Conservation (phyloP, 2,113 vertebrate species). For the Zosterops borbonicus region DNA sequence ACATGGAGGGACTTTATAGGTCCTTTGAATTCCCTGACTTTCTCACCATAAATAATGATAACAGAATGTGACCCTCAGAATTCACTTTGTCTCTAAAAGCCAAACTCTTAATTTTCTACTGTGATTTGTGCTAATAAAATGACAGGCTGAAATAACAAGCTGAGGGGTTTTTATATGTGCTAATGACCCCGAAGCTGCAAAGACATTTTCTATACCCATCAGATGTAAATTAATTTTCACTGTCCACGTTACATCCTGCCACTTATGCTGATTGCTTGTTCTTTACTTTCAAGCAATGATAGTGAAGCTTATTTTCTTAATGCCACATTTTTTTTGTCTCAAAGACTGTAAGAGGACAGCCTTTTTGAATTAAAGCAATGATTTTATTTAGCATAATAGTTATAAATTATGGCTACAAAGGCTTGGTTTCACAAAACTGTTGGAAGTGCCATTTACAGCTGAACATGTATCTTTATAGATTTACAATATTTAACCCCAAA, state of each 20-base stretch:
- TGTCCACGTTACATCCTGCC: background rate
- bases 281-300: background rate
- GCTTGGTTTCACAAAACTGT: background rate
- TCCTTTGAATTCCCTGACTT: background rate
- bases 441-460: background rate
- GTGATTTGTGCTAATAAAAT: background rate
- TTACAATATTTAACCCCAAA: background rate
- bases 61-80: background rate
- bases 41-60: background rate
- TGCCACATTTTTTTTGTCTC: background rate
- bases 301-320: background rate
- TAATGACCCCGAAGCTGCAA: background rate
- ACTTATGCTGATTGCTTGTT: background rate
- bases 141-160: background rate
- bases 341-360: background rate
- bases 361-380: background rate
- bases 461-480: background rate
- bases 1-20: fast-evolving
- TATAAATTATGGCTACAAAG: background rate
- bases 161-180: background rate
- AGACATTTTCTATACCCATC: background rate
- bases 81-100: background rate
- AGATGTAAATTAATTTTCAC: background rate
- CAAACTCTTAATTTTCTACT: background rate
- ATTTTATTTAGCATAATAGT: background rate